A percentile compares a stretch with the other conserved stretches of the same genome.
phyloP scores from a whole-genome alignment of 2,113 vertebrate genomes.

The Carlito syrichta region DNA sequence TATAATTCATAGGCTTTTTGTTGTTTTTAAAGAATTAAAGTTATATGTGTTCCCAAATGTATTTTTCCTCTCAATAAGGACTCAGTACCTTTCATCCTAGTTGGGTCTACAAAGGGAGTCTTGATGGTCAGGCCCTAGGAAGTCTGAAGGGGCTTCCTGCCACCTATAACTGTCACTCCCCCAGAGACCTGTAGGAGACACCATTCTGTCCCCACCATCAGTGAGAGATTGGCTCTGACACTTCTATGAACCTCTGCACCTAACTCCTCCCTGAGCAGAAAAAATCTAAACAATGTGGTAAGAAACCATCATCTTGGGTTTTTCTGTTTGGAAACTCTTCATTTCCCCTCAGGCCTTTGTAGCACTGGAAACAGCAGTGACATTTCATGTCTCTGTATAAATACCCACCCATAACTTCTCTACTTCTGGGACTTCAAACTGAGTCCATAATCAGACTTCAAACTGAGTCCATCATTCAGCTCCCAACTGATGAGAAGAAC shows the following conservation, averaged over 20 bases:
- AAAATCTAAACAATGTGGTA: not conserved
- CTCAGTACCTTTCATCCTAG: not conserved
- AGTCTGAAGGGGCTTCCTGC: not conserved
- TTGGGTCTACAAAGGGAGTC: not conserved
- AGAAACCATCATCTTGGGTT: not conserved
- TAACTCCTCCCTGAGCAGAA: not conserved
- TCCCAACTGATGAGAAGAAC: not conserved
- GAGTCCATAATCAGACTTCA: not conserved
- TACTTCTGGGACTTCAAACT: not conserved
- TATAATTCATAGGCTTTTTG: no score
- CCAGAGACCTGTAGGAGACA: fast-evolving
- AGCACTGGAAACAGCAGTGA: not conserved
- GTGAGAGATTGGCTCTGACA: not conserved
- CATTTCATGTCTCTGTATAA: not conserved
- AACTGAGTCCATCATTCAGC: not conserved
- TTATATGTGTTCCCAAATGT: not conserved
- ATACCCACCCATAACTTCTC: not conserved
- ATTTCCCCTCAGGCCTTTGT: not conserved
- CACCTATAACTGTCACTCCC: not conserved
- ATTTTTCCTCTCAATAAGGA: not conserved
- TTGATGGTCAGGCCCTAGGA: no score
- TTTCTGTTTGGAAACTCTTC: not conserved
- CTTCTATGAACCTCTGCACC: not conserved
- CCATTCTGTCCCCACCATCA: not conserved
- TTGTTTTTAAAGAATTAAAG: not conserved